Percentiles rank a stretch among this genome's conserved stretches.
phyloP scores from a whole-genome alignment of 2,888 invertebrate species.

The Desoria tigrina region DNA sequence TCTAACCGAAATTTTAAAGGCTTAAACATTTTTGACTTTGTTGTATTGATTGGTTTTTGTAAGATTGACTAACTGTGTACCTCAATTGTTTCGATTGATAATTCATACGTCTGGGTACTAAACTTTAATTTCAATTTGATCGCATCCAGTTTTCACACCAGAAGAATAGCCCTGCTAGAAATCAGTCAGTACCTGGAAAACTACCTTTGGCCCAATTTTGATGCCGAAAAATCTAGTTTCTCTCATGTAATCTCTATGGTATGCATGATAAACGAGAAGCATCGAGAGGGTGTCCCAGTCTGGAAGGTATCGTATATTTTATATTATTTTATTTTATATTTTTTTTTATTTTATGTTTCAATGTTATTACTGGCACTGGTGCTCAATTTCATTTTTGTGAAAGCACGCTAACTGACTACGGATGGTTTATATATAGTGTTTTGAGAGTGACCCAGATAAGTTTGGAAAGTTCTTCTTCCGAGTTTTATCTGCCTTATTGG shows the following conservation, averaged over 20 bases:
- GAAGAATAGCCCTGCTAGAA: slow-evolving; percentile 93
- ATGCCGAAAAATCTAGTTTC: slow-evolving; percentile 70
- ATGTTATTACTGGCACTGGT: background rate
- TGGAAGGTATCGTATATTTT: no score
- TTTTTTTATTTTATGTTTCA: background rate
- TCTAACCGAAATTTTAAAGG: no score
- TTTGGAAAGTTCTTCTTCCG: slow-evolving; percentile 81
- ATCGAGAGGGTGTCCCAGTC: slow-evolving; percentile 91
- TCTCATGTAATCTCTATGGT: slow-evolving; percentile 95
- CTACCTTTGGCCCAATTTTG: slow-evolving; percentile 94
- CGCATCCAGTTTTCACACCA: slow-evolving; percentile 70
- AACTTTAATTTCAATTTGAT: no score
- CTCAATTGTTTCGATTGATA: no score
- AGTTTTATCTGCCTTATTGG: slow-evolving; percentile 73
- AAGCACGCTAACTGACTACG: no score
- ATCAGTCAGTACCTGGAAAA: slow-evolving; percentile 97
- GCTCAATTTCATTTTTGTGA: no score
- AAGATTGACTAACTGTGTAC: no score
- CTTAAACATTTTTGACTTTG: no score
- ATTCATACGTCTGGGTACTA: no score
- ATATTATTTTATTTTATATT: slow-evolving; percentile 56
- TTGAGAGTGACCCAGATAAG: slow-evolving; percentile 73
- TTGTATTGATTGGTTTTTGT: no score
- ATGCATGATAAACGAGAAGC: slow-evolving; percentile 98
- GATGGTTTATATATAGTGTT: slow-evolving; percentile 63